Base-by-base conservation (phyloP, 1,140 invertebrate genomes). In the Belonocnema kinseyi region DNA sequence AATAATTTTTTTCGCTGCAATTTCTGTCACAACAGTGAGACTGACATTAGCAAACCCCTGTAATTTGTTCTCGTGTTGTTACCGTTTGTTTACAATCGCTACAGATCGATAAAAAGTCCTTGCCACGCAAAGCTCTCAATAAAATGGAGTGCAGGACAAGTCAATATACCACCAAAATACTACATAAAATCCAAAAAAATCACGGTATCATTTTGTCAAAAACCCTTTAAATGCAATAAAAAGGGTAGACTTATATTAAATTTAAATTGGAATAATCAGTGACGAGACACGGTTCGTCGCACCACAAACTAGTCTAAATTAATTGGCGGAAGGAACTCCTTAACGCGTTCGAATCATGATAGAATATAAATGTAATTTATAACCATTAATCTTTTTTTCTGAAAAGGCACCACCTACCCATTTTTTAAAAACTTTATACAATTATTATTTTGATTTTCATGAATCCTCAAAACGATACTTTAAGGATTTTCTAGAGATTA, bases 321-420 rank as follows among this genome's bases (percentile, higher is more conserved):
- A 66, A 66, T 66, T 66, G 61, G n/a, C 61, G 61, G 61, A 66
- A 66, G 61, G 61, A 66, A 66, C 61, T 66, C 13, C 40, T 66
- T 66, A 66, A 66, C 61, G 61, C 14, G 33, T 66, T 66, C 14
- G 33, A 46, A 66, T 66, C 17, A 19, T 56, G 19, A 56, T 56
- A 21, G 54, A 56, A 56, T 19, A 13, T 19, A 21, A 56, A 19
- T 56, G 3, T 21, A 12, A 21, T 56, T 21, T 19, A 12, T 11
- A 56, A 19, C 12, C 17, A 12, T 5, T 13, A 21, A 17, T 19
- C n/a, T 21, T 19, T 56, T 21, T 21, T 21, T 19, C 17, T 12
- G 11, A 56, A 11, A 56, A 56, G 53, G 17, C 10, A 54, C 17
- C 17, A 10, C n/a, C 17, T 54, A 8, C 19, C 10, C 16, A 54